Evolutionary conservation across 2,888 invertebrate genomes (phyloP).

Genomic region (Magallana nippona): DNA sequence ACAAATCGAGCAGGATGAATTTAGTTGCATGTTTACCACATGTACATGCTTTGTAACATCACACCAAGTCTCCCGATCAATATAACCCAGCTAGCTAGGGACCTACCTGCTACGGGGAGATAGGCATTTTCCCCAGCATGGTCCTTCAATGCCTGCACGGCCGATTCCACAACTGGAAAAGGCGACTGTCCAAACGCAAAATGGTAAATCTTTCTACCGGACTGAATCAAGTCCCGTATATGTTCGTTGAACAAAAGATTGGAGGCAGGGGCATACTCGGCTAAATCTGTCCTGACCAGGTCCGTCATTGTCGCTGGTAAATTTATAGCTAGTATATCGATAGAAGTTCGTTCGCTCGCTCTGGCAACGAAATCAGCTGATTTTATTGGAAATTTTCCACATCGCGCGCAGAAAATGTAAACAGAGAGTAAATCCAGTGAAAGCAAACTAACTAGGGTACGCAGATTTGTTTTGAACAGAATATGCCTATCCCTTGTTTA

Average conservation of each 20-base stretch:
- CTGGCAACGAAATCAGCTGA: no score
- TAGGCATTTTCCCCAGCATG: constrained; percentile 74
- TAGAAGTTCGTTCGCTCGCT: neutral
- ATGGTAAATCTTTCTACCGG: constrained; percentile 74
- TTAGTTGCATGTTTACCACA: no score
- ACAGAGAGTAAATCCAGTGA: no score
- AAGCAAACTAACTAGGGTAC: no score
- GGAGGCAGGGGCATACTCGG: constrained; percentile 67
- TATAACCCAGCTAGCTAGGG: neutral
- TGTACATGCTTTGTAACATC: no score
- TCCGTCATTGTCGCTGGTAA: constrained; percentile 4
- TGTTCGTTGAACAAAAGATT: constrained; percentile 73
- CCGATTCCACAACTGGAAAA: constrained; percentile 76
- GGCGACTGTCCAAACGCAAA: constrained; percentile 79
- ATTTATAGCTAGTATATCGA: no score
- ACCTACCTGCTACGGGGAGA: constrained; percentile 75
- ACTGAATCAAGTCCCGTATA: constrained; percentile 66
- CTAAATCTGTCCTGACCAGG: constrained; percentile 63
- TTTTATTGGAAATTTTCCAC: no score
- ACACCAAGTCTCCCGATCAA: neutral
- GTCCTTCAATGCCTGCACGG: constrained; percentile 70
- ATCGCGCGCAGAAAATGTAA: no score
- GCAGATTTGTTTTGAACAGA: no score
- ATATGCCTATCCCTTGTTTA: no score
- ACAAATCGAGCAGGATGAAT: no score